Evolutionary conservation across 2,113 vertebrate genomes (phyloP).

Genomic region (Tringa solitaria): DNA sequence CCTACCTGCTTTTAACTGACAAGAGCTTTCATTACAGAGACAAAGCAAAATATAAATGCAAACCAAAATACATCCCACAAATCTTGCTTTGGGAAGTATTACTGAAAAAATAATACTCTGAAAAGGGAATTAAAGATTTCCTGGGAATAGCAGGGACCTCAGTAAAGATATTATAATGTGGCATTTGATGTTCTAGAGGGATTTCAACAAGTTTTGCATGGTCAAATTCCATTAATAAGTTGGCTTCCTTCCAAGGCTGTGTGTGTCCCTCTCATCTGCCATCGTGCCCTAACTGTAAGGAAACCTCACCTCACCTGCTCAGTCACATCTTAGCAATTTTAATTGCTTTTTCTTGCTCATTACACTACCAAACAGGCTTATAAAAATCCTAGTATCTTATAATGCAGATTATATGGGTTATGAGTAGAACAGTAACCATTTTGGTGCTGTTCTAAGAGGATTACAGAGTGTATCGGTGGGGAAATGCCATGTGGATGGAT

Average conservation of each 20-base stretch:
- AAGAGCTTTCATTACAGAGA: not conserved
- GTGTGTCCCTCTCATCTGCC: constrained; percentile 61
- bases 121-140: constrained; percentile 27
- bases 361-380: constrained; percentile 21
- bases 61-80: not conserved
- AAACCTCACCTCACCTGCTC: constrained; percentile 64
- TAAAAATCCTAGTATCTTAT: not conserved
- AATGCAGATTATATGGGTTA: not conserved
- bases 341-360: constrained; percentile 60
- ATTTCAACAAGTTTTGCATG: constrained; percentile 73
- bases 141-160: constrained; percentile 12
- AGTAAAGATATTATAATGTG: constrained; percentile 63
- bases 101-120: not conserved
- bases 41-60: not conserved
- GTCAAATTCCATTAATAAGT: constrained; percentile 74
- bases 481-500: not conserved
- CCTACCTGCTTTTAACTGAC: not conserved
- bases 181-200: constrained; percentile 62
- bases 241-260: constrained; percentile 63
- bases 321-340: constrained; percentile 49
- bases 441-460: not conserved
- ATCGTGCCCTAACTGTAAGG: constrained; percentile 37
- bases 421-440: not conserved
- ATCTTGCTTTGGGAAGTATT: not conserved
- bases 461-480: not conserved